Evolutionary conservation across 2,113 vertebrate genomes (phyloP).

Genomic region (Emydocephalus ijimae): DNA sequence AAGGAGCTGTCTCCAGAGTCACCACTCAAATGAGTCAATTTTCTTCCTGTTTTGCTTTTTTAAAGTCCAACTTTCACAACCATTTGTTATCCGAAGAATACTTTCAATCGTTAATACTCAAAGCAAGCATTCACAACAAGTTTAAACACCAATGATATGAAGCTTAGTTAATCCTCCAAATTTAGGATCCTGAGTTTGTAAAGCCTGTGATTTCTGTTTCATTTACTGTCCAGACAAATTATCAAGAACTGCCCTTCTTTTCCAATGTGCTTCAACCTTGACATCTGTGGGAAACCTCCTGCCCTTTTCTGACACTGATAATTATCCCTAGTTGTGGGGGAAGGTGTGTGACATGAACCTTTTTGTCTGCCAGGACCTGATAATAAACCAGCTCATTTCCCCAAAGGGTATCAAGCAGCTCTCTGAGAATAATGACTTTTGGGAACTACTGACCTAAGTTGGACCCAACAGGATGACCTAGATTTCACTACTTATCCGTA

Average conservation of each 20-base stretch:
- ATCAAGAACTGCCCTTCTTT: neutral
- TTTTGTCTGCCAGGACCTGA: slow-evolving; percentile 27
- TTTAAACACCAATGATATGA: neutral
- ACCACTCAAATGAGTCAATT: neutral
- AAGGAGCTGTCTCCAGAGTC: neutral
- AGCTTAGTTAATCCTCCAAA: neutral
- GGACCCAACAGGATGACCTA: slow-evolving; percentile 4
- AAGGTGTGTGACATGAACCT: slow-evolving; percentile 19
- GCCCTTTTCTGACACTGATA: slow-evolving; percentile 32
- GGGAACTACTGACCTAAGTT: slow-evolving; percentile 23
- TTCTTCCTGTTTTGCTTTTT: neutral
- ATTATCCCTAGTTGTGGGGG: slow-evolving; percentile 32
- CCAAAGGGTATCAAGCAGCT: slow-evolving; percentile 1
- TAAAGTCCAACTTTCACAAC: neutral
- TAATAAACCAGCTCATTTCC: neutral
- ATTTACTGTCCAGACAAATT: neutral
- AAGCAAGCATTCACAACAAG: neutral
- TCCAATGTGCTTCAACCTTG: neutral
- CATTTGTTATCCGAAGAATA: neutral
- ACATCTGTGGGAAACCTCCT: fast-evolving
- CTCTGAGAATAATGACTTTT: slow-evolving; percentile 33
- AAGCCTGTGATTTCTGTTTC: neutral
- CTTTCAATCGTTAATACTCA: neutral
- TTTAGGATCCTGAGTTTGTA: neutral
- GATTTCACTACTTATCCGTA: slow-evolving; percentile 13